These are phyloP conservation scores for Fringilla coelebs DNA, from an alignment of 2,797 vertebrate genomes.

Conservation along the genomic window DNA sequence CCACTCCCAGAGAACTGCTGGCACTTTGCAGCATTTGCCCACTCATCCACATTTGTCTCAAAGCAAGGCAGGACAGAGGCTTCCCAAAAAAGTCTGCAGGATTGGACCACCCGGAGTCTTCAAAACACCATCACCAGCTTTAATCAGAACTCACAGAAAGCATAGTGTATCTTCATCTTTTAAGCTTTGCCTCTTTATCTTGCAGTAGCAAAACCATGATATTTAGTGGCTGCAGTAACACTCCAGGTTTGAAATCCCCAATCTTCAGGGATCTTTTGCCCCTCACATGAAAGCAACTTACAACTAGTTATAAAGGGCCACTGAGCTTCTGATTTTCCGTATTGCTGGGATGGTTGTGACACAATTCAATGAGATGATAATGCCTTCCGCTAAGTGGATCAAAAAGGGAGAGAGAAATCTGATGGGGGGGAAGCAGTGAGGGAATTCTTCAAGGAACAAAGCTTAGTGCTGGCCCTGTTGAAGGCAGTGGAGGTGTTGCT, in stretches of 20 bases:
- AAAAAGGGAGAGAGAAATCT: background rate
- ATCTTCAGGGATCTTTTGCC: background rate
- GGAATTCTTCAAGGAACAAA: background rate
- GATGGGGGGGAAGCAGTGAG: background rate
- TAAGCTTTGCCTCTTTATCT: background rate
- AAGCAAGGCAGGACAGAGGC: background rate
- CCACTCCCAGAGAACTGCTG: background rate
- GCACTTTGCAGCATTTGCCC: background rate
- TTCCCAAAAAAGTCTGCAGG: background rate
- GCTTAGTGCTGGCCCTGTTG: background rate
- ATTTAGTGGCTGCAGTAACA: background rate
- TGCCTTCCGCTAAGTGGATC: background rate
- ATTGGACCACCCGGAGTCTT: background rate
- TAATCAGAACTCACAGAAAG: background rate
- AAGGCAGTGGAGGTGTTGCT: background rate
- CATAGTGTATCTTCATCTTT: background rate
- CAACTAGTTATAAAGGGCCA: background rate
- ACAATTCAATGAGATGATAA: background rate
- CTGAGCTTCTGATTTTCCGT: background rate
- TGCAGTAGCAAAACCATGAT: background rate
- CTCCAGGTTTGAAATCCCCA: background rate
- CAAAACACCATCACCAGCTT: background rate
- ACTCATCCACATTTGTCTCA: background rate
- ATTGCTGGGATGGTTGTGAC: background rate
- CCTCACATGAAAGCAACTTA: background rate